phyloP scores from a whole-genome alignment of 1,140 invertebrate genomes.

The Arion vulgaris region DNA sequence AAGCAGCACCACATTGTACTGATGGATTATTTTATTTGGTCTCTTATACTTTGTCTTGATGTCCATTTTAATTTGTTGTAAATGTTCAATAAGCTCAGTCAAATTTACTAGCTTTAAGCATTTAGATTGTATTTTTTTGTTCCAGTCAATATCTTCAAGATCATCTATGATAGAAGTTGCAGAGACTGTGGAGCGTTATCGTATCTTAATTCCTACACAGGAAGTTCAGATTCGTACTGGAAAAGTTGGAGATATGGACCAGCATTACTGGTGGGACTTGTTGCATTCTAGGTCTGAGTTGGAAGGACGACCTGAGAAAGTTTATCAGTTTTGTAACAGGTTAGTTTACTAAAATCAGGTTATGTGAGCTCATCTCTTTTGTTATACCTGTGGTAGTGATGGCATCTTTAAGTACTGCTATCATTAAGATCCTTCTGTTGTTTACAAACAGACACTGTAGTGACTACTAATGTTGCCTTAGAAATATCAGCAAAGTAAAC shows the following conservation, averaged over 20 bases:
- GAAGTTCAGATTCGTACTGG: constrained; percentile 91
- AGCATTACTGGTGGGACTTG: constrained; percentile 96
- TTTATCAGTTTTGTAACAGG: constrained; percentile 97
- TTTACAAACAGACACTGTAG: too few relatives aligned
- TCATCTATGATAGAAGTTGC: constrained; percentile 44
- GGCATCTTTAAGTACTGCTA: too few relatives aligned
- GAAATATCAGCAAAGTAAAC: too few relatives aligned
- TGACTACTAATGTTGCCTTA: too few relatives aligned
- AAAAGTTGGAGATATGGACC: constrained; percentile 92
- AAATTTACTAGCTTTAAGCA: not conserved
- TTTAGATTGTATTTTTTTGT: not conserved
- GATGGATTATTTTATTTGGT: too few relatives aligned
- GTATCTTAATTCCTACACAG: constrained; percentile 89
- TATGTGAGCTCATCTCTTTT: too few relatives aligned
- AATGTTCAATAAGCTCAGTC: too few relatives aligned
- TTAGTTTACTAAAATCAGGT: constrained; percentile 62
- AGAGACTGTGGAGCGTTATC: constrained; percentile 58
- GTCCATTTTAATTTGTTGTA: too few relatives aligned
- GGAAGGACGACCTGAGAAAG: constrained; percentile 93
- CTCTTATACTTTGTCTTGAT: too few relatives aligned
- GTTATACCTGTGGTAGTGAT: too few relatives aligned
- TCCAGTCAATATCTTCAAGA: constrained; percentile 38
- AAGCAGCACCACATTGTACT: too few relatives aligned
- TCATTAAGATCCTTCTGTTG: too few relatives aligned
- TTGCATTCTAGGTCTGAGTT: constrained; percentile 94